Evolutionary conservation across 1,140 invertebrate species (phyloP), one percentile per base, ranked within the genome.

Genomic region (Sarcophaga peregrina): DNA sequence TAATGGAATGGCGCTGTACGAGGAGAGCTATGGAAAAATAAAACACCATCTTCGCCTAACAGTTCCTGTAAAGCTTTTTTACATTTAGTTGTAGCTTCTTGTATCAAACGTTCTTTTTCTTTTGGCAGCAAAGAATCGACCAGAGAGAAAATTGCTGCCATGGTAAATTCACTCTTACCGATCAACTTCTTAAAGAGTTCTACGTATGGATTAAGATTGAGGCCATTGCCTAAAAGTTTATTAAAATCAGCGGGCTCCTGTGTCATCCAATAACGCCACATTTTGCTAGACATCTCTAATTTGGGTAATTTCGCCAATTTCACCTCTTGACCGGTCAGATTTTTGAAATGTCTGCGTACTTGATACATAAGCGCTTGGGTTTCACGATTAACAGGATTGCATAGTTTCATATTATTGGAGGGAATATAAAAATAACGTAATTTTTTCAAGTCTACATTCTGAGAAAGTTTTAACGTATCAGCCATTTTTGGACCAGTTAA

Each of bases 1-100:
- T 95, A 95, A 91, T 98, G 97, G 88, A 97, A 96, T 8, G 94
- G 95, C 1, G 97, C 97, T n/a, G 95, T 91, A 20, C 92, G 92
- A 0, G 97, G 96, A 83, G 95, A 94, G 2, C 95, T 94, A 37
- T 97, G 97, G 90, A 96, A 98, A 52, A 99, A 87, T 5, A 99
- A 91, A 9, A 99, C 93, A 0, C 96, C 96, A 91, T 97, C 93
- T 5, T 95, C 91, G 17, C 94, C 94, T 13, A 98, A 91, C 81
- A 95, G 90, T 47, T 94, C 92, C 93, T 96, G 50, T 87, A 96
- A 86, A 83, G 93, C 92, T 11, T 93, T 87, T 75, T 91, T 93
- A 83, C 95, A 92, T 75, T 92, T 91, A 25, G 89, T 88, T 9
- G 94, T 94, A 13, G 93, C 86, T 62, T 91, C 90, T 85, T 92